Base-by-base conservation (phyloP, 2,797 vertebrate species). In the Muscicapa striata region DNA sequence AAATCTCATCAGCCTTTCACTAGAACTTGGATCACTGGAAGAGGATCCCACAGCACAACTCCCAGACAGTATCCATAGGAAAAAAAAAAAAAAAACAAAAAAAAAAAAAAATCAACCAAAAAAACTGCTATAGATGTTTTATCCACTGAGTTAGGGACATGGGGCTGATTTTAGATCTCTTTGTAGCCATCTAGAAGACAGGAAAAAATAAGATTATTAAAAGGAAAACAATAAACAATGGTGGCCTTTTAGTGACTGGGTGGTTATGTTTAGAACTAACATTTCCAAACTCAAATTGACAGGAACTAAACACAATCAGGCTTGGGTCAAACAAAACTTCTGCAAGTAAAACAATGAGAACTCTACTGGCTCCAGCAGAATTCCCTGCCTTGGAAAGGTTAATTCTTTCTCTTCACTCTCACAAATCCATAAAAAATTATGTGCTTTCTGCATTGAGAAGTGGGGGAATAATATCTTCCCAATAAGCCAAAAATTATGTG, bases 251-350 rank as follows among this genome's bases (percentile, higher is more conserved):
- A 76, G 79, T 75, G 91, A 62, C 93, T 12, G 91, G 78, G 93
- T 82, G 89, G 95, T 94, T 95, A 94, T 68, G 96, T 94, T 95
- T 84, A 86, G 96, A 96, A 89, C 68, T 51, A 78, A n/a, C 83
- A 64, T 90, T 96, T 97, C 93, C 96, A 97, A 94, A 97, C 94
- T 51, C 96, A 97, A 98, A 97, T 90, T 84, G 95, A 94, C 94
- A 96, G 94, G 97, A 97, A 97, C 97, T 97, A 84, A 96, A 95
- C 84, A 97, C 97, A 97, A 97, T 97, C 95, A 87, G 4, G 36
- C 73, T 74, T 23, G 92, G 92, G 94, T 97, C 93, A 84, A 85
- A 95, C 82, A 96, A 95, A 97, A 97, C 95, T 90, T 94, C 72
- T 90, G 85, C 75, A 21, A 91, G 96, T 63, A 7, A 83, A 94